These are phyloP conservation scores for Echinometra lucunter DNA, from an alignment of 53 echinoderm and acorn worm genomes.

Conservation along the genomic window DNA sequence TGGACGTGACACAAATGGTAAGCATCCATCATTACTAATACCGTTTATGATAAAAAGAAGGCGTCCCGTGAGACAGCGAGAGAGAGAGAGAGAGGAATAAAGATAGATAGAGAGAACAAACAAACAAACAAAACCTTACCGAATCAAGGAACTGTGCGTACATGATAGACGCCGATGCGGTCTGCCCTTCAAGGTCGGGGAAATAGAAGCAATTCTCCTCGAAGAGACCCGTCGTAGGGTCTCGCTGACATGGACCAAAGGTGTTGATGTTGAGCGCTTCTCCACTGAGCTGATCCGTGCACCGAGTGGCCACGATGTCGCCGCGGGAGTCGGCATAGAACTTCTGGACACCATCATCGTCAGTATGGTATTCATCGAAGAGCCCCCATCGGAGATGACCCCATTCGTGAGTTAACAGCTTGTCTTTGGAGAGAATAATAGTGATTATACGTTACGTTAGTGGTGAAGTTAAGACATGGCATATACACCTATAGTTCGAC, in stretches of 20 bases:
- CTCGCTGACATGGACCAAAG: constrained; percentile 58
- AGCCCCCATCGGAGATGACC: constrained; percentile 91
- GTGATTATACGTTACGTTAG: too few relatives aligned
- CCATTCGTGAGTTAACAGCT: constrained; percentile 86
- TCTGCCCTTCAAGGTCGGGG: constrained; percentile 58
- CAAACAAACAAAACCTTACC: not conserved
- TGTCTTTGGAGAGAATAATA: constrained; percentile 64
- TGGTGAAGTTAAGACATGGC: too few relatives aligned
- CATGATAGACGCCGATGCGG: constrained; percentile 58
- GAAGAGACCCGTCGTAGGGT: constrained; percentile 44
- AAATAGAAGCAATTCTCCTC: constrained; percentile 61
- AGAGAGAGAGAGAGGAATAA: too few relatives aligned
- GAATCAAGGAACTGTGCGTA: constrained; percentile 62
- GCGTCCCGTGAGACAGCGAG: too few relatives aligned
- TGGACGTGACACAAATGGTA: too few relatives aligned
- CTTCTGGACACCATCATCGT: constrained; percentile 5
- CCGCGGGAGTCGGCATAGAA: constrained; percentile 65
- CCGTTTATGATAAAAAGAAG: too few relatives aligned
- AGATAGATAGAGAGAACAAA: too few relatives aligned
- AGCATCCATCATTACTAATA: too few relatives aligned
- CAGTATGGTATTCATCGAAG: constrained; percentile 84
- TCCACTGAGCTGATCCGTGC: constrained; percentile 24
- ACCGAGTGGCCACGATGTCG: constrained; percentile 57
- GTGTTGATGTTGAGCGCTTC: constrained; percentile 60
- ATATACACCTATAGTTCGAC: too few relatives aligned